Evolutionary conservation across 1,140 invertebrate genomes (phyloP), one percentile per base, ranked within the genome.

Genomic region (Platorchestia sp.): DNA sequence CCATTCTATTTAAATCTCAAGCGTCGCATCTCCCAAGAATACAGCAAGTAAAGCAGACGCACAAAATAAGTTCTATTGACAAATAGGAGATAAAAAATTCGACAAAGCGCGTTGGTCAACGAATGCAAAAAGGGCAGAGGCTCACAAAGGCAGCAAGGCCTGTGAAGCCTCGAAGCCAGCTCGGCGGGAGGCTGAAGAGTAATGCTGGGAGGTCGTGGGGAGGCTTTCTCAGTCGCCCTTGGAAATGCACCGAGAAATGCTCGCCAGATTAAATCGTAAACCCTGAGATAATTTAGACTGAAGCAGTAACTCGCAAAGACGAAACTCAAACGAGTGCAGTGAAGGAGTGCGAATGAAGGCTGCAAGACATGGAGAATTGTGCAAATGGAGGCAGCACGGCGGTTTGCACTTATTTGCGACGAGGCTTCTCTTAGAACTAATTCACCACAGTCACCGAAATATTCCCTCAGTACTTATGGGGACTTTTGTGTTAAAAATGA

Each of bases 171-270:
- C 36, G 7, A 42, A 93, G 91, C 41, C 91, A 40, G 91, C 91
- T 7, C 91, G 45, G 91, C 91, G 27, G 91, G 91, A 93, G 45
- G 43, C 91, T 45, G 36, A 45, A 45, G 41, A 91, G 91, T 40
- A 42, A 93, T 44, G 91, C 45, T 45, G 45, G 91, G 91, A 93
- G 91, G 91, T 47, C 91, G 91, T 16, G 47, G 91, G 44, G 43
- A 93, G 87, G 45, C 43, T 44, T n/a, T n/a, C 41, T 45, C 91
- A 93, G 91, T n/a, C n/a, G 87, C 45, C 43, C 44, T 47, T 36
- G 91, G 91, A 93, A 93, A 93, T 93, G 91, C 91, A 45, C 91
- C 91, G 91, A 93, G 91, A 93, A 93, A 93, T 93, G 91, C 45
- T 93, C 41, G 91, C 45, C 45, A 93, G 91, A 93, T 93, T 93